Percentiles rank a stretch among this genome's conserved stretches.
Conservation (phyloP, 2,113 vertebrate genomes). For the Dasyurus viverrinus region DNA sequence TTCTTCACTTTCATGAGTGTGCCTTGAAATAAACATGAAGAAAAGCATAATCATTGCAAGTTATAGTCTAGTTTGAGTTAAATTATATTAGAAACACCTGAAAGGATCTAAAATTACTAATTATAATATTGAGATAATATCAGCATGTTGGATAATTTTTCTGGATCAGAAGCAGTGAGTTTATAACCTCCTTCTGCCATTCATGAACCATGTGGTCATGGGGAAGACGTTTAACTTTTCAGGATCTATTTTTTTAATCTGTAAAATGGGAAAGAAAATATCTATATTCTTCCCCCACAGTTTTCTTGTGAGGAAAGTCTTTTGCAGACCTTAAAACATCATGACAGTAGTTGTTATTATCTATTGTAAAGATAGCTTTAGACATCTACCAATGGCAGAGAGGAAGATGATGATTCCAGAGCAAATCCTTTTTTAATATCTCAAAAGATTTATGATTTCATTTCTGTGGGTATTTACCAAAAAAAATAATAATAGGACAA, state of each 20-base stretch:
- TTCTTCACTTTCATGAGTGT: neutral
- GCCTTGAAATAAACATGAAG: neutral
- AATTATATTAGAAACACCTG: neutral
- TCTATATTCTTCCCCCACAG: neutral
- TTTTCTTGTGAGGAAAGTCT: neutral
- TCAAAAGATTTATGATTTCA: neutral
- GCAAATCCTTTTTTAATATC: neutral
- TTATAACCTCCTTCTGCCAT: neutral
- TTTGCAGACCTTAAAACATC: neutral
- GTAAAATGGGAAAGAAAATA: neutral
- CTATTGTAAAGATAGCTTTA: neutral
- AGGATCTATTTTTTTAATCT: neutral
- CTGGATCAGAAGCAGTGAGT: neutral
- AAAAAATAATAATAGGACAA: neutral
- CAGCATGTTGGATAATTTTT: neutral
- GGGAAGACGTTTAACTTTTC: neutral
- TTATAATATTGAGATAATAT: neutral
- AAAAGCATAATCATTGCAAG: neutral
- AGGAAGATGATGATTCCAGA: neutral
- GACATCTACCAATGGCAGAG: neutral
- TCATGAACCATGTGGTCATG: neutral
- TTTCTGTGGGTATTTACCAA: neutral
- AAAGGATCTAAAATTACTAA: neutral
- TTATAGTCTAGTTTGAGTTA: neutral
- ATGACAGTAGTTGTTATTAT: neutral